These are phyloP conservation scores for Melitaea athalia DNA, from an alignment of 2,888 invertebrate species.

Conservation along the genomic window DNA sequence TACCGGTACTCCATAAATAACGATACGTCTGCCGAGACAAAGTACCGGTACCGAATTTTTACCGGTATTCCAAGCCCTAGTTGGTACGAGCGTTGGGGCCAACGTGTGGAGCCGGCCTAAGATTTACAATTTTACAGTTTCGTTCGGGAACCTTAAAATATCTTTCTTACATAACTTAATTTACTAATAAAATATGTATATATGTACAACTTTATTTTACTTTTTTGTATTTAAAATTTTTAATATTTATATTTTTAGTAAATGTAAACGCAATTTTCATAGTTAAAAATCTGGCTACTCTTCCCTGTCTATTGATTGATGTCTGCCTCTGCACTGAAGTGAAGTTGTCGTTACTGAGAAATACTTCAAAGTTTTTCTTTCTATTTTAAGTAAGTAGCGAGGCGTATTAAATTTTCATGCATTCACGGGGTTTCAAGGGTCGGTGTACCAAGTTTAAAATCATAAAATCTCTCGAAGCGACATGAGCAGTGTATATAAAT, in stretches of 20 bases:
- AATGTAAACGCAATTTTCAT: too few relatives aligned
- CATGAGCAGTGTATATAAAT: constrained; percentile 48
- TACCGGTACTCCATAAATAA: too few relatives aligned
- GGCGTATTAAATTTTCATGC: constrained; percentile 57
- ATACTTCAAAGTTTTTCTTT: constrained; percentile 67
- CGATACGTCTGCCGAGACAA: too few relatives aligned
- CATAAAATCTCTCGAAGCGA: constrained; percentile 45
- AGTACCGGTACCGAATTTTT: too few relatives aligned
- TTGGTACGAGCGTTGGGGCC: too few relatives aligned
- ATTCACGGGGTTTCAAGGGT: constrained; percentile 49
- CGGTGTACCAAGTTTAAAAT: constrained; percentile 39
- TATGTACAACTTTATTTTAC: too few relatives aligned
- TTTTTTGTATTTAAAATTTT: too few relatives aligned
- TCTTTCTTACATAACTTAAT: too few relatives aligned
- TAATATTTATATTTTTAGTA: too few relatives aligned
- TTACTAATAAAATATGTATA: neutral
- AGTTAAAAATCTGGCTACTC: constrained; percentile 45
- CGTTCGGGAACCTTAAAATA: neutral
- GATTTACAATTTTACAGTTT: too few relatives aligned
- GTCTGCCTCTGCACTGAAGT: constrained; percentile 47
- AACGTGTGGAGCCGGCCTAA: too few relatives aligned
- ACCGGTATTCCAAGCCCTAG: too few relatives aligned
- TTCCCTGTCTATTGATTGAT: constrained; percentile 45
- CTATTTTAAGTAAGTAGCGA: constrained; percentile 72
- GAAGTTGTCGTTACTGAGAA: constrained; percentile 75